These are phyloP conservation scores for Parnassius apollo DNA, from an alignment of 2,888 invertebrate genomes.

Conservation along the genomic window DNA sequence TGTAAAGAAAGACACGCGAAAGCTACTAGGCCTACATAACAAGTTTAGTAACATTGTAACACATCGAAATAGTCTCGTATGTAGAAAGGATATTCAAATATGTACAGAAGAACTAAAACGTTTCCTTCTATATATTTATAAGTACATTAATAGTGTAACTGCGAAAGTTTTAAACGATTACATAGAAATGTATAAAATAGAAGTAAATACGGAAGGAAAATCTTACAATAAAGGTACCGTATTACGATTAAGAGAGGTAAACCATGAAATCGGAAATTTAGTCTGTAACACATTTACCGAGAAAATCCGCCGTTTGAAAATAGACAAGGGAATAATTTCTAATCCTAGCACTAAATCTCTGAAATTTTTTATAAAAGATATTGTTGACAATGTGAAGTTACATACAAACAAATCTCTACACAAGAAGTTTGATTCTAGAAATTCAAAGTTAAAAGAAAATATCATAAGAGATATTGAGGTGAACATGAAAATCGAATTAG, in stretches of 20 bases:
- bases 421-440: constrained; percentile 29
- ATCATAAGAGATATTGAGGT: constrained; percentile 46
- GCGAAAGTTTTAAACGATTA: constrained; percentile 52
- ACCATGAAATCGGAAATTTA: constrained; percentile 34
- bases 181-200: constrained; percentile 56
- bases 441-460: constrained; percentile 36
- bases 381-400: constrained; percentile 34
- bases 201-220: constrained; percentile 43
- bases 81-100: constrained; percentile 22
- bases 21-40: background rate
- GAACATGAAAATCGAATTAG: constrained; percentile 51
- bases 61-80: constrained; percentile 26
- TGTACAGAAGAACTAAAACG: constrained; percentile 53
- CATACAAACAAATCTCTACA: constrained; percentile 30
- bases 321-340: constrained; percentile 43
- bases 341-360: constrained; percentile 43
- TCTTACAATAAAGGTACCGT: constrained; percentile 40
- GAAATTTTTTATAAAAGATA: constrained; percentile 39
- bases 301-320: constrained; percentile 37
- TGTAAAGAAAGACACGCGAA: background rate
- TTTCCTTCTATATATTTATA: constrained; percentile 49
- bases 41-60: background rate
- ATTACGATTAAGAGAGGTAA: constrained; percentile 37
- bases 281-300: constrained; percentile 41
- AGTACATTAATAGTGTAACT: constrained; percentile 48